Percentiles rank a stretch among this genome's conserved stretches.
Evolutionary conservation across 1,140 invertebrate genomes (phyloP).

Genomic region (Anastatus disparis): DNA sequence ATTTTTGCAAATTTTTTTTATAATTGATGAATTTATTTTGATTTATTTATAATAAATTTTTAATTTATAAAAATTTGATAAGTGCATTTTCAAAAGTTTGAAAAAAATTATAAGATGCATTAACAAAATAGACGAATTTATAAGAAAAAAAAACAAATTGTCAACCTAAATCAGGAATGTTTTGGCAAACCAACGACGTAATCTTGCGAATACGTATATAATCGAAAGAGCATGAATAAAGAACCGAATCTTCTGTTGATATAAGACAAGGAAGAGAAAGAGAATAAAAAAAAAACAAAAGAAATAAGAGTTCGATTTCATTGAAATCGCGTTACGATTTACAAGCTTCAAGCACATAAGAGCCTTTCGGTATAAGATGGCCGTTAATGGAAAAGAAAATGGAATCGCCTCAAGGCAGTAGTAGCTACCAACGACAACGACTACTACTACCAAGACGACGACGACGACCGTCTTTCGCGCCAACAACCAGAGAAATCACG

Average conservation of each 20-base stretch:
- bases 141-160: not conserved
- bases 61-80: no score
- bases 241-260: not conserved
- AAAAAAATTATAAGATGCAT: no score
- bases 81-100: no score
- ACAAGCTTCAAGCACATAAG: slow-evolving; percentile 29
- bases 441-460: no score
- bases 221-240: no score
- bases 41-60: no score
- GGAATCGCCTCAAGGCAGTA: not conserved
- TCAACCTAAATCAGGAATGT: no score
- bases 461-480: slow-evolving; percentile 9
- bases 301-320: slow-evolving; percentile 12
- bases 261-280: not conserved
- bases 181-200: no score
- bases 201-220: no score
- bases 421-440: no score
- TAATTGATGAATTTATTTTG: no score
- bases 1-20: no score
- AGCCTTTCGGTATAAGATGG: slow-evolving; percentile 23
- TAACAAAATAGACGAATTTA: not conserved
- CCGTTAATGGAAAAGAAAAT: slow-evolving; percentile 30
- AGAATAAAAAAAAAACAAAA: not conserved
- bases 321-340: slow-evolving; percentile 19
- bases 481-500: not conserved